phyloP scores from a whole-genome alignment of 2,113 vertebrate species.

The Nyctibius bracteatus region DNA sequence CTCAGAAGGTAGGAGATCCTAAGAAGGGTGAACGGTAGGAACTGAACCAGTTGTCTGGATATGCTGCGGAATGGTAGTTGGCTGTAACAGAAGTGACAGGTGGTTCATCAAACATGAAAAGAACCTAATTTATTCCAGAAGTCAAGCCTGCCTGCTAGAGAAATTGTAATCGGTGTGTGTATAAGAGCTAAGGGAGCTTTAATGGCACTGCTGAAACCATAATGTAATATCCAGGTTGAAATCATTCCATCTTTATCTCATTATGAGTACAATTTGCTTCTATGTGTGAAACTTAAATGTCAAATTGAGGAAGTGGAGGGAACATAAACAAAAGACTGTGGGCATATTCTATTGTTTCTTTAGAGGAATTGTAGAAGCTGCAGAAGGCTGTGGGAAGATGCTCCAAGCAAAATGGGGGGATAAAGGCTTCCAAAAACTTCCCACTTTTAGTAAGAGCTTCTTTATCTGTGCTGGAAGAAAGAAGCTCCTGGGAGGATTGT shows the following conservation, averaged over 20 bases:
- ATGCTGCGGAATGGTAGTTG: fast-evolving
- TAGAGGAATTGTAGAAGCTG: background rate
- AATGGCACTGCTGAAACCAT: conserved; percentile 1
- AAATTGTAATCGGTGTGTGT: background rate
- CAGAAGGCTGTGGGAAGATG: background rate
- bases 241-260: conserved; percentile 48
- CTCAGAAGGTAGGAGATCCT: background rate
- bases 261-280: background rate
- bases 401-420: background rate
- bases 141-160: background rate
- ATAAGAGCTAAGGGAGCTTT: conserved; percentile 38
- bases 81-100: background rate
- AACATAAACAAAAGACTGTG: background rate
- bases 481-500: background rate
- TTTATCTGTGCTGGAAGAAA: background rate
- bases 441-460: background rate
- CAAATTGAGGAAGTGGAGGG: background rate
- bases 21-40: background rate
- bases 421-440: background rate
- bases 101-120: background rate
- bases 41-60: background rate
- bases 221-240: conserved; percentile 8
- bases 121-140: background rate
- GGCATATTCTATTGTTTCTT: background rate
- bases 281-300: background rate